phyloP scores from a whole-genome alignment of 2,113 vertebrate genomes.

The Anseranas semipalmata region DNA sequence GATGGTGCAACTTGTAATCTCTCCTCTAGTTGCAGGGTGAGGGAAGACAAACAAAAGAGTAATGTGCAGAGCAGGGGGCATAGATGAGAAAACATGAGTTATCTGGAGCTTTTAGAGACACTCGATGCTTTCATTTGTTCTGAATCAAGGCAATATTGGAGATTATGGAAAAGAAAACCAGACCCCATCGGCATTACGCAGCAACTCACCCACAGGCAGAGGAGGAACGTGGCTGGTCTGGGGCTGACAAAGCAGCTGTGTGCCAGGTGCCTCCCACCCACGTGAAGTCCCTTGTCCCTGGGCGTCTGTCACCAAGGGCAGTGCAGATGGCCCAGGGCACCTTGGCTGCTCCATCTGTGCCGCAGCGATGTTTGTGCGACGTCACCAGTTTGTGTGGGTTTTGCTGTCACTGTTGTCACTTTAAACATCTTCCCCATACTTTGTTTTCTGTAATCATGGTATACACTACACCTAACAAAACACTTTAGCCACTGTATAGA shows the following conservation, averaged over 20 bases:
- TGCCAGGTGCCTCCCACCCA: rapidly evolving
- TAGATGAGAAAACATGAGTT: not conserved
- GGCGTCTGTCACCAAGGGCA: not conserved
- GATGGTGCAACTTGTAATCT: conserved; percentile 44
- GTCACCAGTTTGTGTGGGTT: not conserved
- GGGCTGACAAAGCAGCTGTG: not conserved
- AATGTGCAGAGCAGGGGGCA: not conserved
- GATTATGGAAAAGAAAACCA: not conserved
- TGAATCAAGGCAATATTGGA: not conserved
- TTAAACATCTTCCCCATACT: not conserved
- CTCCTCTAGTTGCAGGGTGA: conserved; percentile 1
- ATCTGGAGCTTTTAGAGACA: not conserved
- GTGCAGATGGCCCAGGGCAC: not conserved
- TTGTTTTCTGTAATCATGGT: not conserved
- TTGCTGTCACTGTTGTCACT: conserved; percentile 1
- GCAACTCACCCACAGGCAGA: rapidly evolving
- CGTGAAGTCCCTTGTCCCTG: not conserved
- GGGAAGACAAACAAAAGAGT: conserved; percentile 1
- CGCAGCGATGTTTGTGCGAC: not conserved
- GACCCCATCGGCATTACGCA: not conserved
- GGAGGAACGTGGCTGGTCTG: not conserved
- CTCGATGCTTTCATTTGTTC: not conserved
- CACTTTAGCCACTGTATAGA: not conserved
- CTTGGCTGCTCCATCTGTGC: not conserved
- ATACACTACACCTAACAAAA: not conserved